Evolutionary conservation across 2,888 invertebrate genomes (phyloP), one percentile per base, ranked within the genome.

Genomic region (Aleiodes testaceus): DNA sequence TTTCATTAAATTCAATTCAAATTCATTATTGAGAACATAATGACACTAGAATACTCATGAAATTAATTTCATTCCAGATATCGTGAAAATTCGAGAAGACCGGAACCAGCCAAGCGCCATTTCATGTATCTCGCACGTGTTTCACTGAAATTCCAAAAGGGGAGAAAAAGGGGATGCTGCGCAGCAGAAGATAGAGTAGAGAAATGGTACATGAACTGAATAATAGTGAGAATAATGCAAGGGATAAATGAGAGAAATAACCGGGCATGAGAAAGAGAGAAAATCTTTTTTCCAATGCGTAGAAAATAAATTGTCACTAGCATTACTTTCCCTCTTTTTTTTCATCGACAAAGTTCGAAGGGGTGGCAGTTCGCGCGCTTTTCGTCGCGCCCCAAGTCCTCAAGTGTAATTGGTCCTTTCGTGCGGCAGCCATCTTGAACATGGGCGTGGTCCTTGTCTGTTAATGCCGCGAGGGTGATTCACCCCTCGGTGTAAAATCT

Each of bases 341-440:
- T 69, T 42, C 47, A 47, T 42, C 22, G 47, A 14, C 4, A 16
- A 47, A 72, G 70, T 74, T 75, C 63, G 63, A 74, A 69, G 59
- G 67, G 61, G 64, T 69, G 55, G 69, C 16, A 47, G 72, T 77
- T 77, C 72, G 76, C 83, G 83, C 82, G 83, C 82, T 84, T 84
- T 84, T 82, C 78, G 77, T 73, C 79, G 79, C 78, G 79, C 78
- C 79, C 78, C 75, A 75, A 74, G 72, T 75, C 76, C 74, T 75
- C 71, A 59, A 65, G 74, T 78, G 79, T 81, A 83, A 85, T 85
- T 85, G 85, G 85, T 81, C 79, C 77, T 75, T 76, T 67, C 76
- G 42, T n/a, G 66, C 64, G 79, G 81, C 81, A 78, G 85, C 85
- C 85, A 85, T 85, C 82, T 85, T 85, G 75, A 72, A 69, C 74